A percentile compares a stretch with the other conserved stretches of the same genome.
Evolutionary conservation across 2,113 vertebrate species (phyloP).

Genomic region (Mesocricetus auratus): DNA sequence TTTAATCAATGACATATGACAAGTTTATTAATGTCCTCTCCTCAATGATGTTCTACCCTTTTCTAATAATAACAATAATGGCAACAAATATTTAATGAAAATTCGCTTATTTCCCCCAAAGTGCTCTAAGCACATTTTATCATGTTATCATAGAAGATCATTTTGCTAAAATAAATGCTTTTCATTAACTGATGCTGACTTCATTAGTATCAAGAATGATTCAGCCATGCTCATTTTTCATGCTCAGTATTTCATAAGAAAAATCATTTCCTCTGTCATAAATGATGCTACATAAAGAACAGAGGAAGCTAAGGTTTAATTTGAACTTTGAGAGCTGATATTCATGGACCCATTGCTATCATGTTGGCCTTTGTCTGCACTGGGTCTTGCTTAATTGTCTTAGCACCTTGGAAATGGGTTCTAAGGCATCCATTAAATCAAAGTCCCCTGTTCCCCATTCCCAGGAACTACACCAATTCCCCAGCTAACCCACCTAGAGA

Average conservation of each 20-base stretch:
- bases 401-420: background rate
- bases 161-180: slow-evolving; percentile 15
- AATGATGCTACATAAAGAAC: slow-evolving; percentile 43
- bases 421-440: background rate
- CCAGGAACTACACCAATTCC: background rate
- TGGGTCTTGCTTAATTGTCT: slow-evolving; percentile 10
- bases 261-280: slow-evolving; percentile 1
- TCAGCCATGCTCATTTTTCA: background rate
- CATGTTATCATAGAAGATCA: slow-evolving; percentile 18
- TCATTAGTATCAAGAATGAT: slow-evolving; percentile 56
- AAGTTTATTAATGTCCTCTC: background rate
- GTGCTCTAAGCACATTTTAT: slow-evolving; percentile 28
- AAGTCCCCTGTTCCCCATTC: background rate
- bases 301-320: slow-evolving; percentile 22
- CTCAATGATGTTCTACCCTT: background rate
- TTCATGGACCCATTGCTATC: background rate
- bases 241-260: slow-evolving; percentile 4
- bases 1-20: background rate
- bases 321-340: background rate
- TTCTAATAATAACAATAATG: slow-evolving; percentile 23
- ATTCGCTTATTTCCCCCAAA: slow-evolving; percentile 4
- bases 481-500: background rate
- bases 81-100: slow-evolving; percentile 47
- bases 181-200: slow-evolving; percentile 56
- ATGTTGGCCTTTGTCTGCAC: background rate